phyloP scores from a whole-genome alignment of 1,140 invertebrate species.

The Papilio aristodemus region DNA sequence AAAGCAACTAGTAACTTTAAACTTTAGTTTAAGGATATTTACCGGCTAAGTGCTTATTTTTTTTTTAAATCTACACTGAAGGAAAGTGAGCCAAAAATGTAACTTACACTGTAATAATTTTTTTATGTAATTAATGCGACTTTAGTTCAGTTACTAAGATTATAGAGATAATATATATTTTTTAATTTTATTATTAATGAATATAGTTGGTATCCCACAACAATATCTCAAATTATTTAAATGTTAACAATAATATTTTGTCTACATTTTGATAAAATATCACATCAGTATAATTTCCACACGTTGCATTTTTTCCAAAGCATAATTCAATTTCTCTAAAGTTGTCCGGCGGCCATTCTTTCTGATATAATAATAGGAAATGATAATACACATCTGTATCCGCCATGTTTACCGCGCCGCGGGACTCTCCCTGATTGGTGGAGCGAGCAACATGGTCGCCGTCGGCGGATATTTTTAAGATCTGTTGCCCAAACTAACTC shows the following conservation, averaged over 20 bases:
- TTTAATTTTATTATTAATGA: neutral
- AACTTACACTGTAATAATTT: too few relatives aligned
- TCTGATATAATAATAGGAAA: conserved; percentile 62
- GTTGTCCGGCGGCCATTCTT: conserved; percentile 42
- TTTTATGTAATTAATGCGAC: too few relatives aligned
- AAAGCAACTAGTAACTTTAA: conserved; percentile 32
- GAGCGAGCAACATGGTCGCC: conserved; percentile 65
- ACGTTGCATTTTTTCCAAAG: conserved; percentile 34
- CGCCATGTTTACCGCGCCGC: conserved; percentile 60
- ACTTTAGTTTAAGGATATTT: conserved; percentile 20
- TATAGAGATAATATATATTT: neutral
- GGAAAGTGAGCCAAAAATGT: too few relatives aligned
- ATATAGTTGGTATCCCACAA: too few relatives aligned
- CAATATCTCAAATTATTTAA: too few relatives aligned
- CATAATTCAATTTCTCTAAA: conserved; percentile 37
- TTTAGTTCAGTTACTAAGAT: too few relatives aligned
- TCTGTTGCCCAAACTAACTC: conserved; percentile 33
- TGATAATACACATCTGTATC: conserved; percentile 61
- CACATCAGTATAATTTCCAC: neutral
- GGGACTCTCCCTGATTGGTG: conserved; percentile 64
- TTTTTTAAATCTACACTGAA: too few relatives aligned
- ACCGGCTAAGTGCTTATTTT: neutral
- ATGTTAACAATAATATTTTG: too few relatives aligned
- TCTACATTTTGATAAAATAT: neutral
- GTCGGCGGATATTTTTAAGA: conserved; percentile 62